These are phyloP conservation scores for Dendrolimus punctatus DNA, from an alignment of 1,140 invertebrate genomes.

Conservation along the genomic window DNA sequence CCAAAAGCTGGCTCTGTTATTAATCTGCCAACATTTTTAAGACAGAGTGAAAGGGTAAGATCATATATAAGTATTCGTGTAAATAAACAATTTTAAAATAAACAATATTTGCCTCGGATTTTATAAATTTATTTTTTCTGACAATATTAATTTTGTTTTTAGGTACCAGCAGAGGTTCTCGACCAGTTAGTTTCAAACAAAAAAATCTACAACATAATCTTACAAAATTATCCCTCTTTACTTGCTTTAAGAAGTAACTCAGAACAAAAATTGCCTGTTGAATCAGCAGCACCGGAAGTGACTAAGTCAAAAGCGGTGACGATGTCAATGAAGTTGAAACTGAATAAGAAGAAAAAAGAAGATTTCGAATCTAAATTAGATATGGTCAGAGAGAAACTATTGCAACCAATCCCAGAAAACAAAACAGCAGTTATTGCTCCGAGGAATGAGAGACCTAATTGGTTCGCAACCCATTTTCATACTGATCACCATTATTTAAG, in stretches of 20 bases:
- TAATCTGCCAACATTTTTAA: conserved; percentile 85
- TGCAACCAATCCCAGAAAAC: conserved; percentile 60
- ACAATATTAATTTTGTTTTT: conserved; percentile 24
- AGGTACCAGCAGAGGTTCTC: conserved; percentile 81
- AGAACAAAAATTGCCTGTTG: conserved; percentile 74
- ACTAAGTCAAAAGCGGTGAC: conserved; percentile 70
- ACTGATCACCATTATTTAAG: conserved; percentile 80
- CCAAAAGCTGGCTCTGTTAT: conserved; percentile 77
- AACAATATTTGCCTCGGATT: not conserved
- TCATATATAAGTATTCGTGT: conserved; percentile 1
- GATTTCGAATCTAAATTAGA: conserved; percentile 55
- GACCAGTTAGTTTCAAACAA: conserved; percentile 78
- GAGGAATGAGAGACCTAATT: conserved; percentile 44
- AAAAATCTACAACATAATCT: conserved; percentile 78
- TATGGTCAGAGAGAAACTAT: conserved; percentile 41
- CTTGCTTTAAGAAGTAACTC: conserved; percentile 76
- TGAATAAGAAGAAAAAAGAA: conserved; percentile 65
- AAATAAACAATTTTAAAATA: no score
- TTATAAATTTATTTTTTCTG: not conserved
- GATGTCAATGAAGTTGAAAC: conserved; percentile 76
- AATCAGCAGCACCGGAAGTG: conserved; percentile 44
- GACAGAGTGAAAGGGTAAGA: conserved; percentile 79
- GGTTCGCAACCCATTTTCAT: conserved; percentile 73
- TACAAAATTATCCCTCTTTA: conserved; percentile 82
- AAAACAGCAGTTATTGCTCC: conserved; percentile 38